Conservation (phyloP, 2,113 vertebrate species). For the Columba livia region DNA sequence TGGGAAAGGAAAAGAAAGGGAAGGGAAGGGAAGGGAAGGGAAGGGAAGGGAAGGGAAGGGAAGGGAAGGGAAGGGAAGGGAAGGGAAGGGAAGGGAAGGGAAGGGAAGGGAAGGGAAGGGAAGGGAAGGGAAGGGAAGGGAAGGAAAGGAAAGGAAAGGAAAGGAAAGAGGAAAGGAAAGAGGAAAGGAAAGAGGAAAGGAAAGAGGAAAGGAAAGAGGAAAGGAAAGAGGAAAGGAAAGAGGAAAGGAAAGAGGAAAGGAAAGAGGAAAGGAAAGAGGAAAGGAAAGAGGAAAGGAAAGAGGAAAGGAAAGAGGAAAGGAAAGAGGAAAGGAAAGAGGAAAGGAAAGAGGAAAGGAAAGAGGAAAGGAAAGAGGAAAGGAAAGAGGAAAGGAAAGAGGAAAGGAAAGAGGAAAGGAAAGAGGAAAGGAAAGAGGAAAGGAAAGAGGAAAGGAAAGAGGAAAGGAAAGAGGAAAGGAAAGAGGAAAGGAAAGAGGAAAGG, state of each 20-base stretch:
- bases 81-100: no score
- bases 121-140: no score
- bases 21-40: background rate
- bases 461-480: conserved; percentile 29
- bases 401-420: conserved; percentile 22
- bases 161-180: no score
- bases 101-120: no score
- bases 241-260: conserved; percentile 29
- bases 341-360: conserved; percentile 29
- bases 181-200: conserved; percentile 22
- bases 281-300: conserved; percentile 22
- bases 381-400: conserved; percentile 24
- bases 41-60: no score
- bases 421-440: conserved; percentile 22
- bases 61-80: no score
- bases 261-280: conserved; percentile 24
- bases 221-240: conserved; percentile 29
- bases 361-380: conserved; percentile 29
- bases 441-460: conserved; percentile 28
- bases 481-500: conserved; percentile 29
- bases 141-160: no score
- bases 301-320: conserved; percentile 22
- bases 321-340: conserved; percentile 28
- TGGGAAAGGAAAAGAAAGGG: conserved; percentile 13
- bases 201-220: conserved; percentile 28